Evolutionary conservation across 2,113 vertebrate species (phyloP).

Genomic region (Machaerirhynchus nigripectus): DNA sequence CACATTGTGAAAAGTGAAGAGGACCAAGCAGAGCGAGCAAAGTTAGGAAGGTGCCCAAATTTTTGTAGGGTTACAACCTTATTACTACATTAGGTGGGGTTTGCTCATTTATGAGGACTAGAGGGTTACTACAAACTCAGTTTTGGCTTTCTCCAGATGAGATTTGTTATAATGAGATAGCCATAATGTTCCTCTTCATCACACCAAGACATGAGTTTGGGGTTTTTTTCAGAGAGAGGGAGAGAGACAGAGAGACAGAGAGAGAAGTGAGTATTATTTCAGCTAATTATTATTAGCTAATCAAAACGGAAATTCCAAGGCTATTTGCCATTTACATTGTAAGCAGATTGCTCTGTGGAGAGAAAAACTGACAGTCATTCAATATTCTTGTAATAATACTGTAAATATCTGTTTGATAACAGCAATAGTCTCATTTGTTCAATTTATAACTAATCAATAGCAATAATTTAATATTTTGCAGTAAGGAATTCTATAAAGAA

Average conservation of each 20-base stretch:
- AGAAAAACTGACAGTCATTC: neutral
- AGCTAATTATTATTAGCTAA: neutral
- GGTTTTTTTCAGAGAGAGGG: neutral
- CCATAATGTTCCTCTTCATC: neutral
- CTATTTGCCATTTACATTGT: neutral
- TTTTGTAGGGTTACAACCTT: neutral
- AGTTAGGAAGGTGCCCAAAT: neutral
- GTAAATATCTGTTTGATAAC: neutral
- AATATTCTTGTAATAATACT: neutral
- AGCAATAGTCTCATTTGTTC: neutral
- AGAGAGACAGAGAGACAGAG: neutral
- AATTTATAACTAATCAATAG: conserved; percentile 12
- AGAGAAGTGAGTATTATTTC: neutral
- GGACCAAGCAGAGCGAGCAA: neutral
- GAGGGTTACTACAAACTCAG: neutral
- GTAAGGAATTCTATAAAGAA: neutral
- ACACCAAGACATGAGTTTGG: neutral
- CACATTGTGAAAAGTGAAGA: neutral
- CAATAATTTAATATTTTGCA: conserved; percentile 9
- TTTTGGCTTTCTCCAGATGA: neutral
- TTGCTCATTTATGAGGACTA: neutral
- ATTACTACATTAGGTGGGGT: neutral
- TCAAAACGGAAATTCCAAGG: neutral
- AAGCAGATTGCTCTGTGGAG: neutral
- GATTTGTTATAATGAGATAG: rapidly evolving